phyloP scores from a whole-genome alignment of 2,113 vertebrate genomes.

The Garra rufa region DNA sequence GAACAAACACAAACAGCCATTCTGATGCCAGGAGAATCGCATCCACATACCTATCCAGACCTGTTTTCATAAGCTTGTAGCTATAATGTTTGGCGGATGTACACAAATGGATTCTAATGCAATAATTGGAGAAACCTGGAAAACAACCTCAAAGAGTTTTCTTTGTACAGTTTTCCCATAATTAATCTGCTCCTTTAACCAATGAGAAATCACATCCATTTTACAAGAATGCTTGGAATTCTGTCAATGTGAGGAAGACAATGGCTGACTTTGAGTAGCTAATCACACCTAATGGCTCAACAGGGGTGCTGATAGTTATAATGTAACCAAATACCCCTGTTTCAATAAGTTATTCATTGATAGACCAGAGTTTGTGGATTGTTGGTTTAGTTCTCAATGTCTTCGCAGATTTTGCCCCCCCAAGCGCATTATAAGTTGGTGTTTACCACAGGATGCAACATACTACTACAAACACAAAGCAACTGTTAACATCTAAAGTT shows the following conservation, averaged over 20 bases:
- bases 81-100: background rate
- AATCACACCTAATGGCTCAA: conserved; percentile 55
- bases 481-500: background rate
- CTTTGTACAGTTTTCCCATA: too few species aligned
- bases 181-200: conserved; percentile 63
- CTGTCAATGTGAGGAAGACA: conserved; percentile 69
- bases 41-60: background rate
- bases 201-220: conserved; percentile 62
- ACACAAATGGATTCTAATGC: background rate
- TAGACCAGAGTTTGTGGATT: conserved; percentile 14
- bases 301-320: conserved; percentile 59
- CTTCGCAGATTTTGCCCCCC: background rate
- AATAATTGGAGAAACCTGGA: background rate
- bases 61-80: background rate
- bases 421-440: background rate
- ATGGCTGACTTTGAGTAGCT: conserved; percentile 71
- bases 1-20: conserved; percentile 57
- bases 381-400: background rate
- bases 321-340: conserved; percentile 58
- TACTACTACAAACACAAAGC: background rate
- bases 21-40: conserved; percentile 7
- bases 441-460: background rate
- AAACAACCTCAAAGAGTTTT: background rate
- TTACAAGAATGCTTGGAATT: conserved; percentile 70
- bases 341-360: conserved; percentile 62